These are phyloP conservation scores for Mesochorus sp. DNA, from an alignment of 2,888 invertebrate species.

Conservation along the genomic window DNA sequence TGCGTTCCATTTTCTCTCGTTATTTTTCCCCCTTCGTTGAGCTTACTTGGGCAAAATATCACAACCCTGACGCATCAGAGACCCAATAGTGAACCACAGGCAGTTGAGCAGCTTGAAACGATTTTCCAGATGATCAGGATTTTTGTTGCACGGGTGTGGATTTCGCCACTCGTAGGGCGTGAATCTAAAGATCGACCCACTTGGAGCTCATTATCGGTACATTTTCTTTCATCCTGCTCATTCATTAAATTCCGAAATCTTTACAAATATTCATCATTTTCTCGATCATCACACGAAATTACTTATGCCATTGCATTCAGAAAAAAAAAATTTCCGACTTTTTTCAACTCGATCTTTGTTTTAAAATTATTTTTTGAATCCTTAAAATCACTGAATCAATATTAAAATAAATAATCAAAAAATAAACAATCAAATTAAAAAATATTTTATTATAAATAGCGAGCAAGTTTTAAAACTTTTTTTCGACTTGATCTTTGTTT, in stretches of 20 bases:
- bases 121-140: slow-evolving; percentile 93
- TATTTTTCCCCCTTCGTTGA: not conserved
- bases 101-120: slow-evolving; percentile 96
- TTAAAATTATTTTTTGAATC: not conserved
- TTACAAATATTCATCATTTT: too few species aligned
- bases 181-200: slow-evolving; percentile 85
- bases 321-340: too few species aligned
- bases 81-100: slow-evolving; percentile 98
- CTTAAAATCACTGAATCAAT: not conserved
- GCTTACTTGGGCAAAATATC: slow-evolving; percentile 97
- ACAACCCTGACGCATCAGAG: slow-evolving; percentile 97
- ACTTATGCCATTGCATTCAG: too few species aligned
- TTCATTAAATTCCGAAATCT: not conserved
- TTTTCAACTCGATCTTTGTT: not conserved
- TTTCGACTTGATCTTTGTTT: too few species aligned
- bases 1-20: slow-evolving; percentile 4
- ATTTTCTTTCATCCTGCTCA: not conserved
- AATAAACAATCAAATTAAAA: too few species aligned
- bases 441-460: too few species aligned
- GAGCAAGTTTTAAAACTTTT: too few species aligned
- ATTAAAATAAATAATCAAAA: too few species aligned
- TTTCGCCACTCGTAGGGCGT: slow-evolving; percentile 98
- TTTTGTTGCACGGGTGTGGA: slow-evolving; percentile 92
- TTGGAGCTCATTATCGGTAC: slow-evolving; percentile 35
- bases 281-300: too few species aligned